Conservation (phyloP, 2,797 vertebrate genomes). For the Acrossocheilus fasciatus region DNA sequence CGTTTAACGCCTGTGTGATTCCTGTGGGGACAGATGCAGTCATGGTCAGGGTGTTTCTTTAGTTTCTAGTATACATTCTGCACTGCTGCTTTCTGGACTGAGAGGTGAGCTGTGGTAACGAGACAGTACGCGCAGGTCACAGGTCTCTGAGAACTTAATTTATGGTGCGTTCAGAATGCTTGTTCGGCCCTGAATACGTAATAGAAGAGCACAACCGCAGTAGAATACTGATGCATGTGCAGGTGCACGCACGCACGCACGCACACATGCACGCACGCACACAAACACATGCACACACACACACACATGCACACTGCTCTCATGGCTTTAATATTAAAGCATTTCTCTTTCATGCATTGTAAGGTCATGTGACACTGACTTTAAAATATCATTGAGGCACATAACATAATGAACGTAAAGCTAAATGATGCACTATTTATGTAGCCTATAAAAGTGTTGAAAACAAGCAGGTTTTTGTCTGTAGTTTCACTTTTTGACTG, state of each 20-base stretch:
- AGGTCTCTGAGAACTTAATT: slow-evolving; percentile 80
- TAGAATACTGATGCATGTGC: slow-evolving; percentile 81
- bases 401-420: not conserved
- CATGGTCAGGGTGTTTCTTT: slow-evolving; percentile 8
- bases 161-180: slow-evolving; percentile 81
- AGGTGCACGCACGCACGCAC: slow-evolving; percentile 46
- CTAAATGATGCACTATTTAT: slow-evolving; percentile 18
- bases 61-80: not conserved
- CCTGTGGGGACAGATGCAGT: slow-evolving; percentile 18
- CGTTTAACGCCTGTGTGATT: not conserved
- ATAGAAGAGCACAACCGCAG: slow-evolving; percentile 78
- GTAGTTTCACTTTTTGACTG: not conserved
- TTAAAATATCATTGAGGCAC: not conserved
- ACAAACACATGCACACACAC: no score
- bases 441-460: not conserved
- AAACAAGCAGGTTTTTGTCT: not conserved
- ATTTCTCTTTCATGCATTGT: not conserved
- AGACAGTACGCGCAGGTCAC: slow-evolving; percentile 32
- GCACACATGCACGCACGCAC: slow-evolving; percentile 44
- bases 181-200: slow-evolving; percentile 80
- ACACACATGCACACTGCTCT: slow-evolving; percentile 35
- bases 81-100: slow-evolving; percentile 20
- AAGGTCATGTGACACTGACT: not conserved
- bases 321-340: slow-evolving; percentile 44
- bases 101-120: slow-evolving; percentile 38